Evolutionary conservation across 2,888 invertebrate genomes (phyloP).

Genomic region (Noctuana brunneofusca): DNA sequence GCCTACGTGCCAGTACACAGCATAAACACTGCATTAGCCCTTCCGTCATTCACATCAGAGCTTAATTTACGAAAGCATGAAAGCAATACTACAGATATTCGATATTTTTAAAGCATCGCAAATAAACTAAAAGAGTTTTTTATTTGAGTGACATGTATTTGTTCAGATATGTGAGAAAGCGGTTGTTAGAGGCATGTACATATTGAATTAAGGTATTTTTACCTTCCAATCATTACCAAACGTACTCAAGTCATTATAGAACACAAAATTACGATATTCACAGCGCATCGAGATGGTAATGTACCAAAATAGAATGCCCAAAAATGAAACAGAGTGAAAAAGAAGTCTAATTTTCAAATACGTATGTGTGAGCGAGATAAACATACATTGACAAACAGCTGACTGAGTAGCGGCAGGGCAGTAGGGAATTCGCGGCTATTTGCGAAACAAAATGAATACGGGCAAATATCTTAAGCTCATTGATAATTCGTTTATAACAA

Average conservation of each 20-base stretch:
- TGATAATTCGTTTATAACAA: neutral
- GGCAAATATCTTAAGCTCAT: neutral
- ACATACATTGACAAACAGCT: conserved; percentile 77
- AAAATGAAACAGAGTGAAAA: conserved; percentile 72
- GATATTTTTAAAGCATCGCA: conserved; percentile 31
- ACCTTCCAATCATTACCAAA: conserved; percentile 61
- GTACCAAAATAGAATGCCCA: conserved; percentile 82
- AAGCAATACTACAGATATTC: conserved; percentile 28
- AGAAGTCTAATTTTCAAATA: conserved; percentile 57
- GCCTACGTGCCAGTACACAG: neutral
- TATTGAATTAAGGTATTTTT: conserved; percentile 44
- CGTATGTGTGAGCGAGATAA: conserved; percentile 62
- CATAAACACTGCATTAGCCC: neutral
- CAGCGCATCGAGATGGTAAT: conserved; percentile 79
- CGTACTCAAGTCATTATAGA: conserved; percentile 59
- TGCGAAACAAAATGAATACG: conserved; percentile 12
- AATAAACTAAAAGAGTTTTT: conserved; percentile 19
- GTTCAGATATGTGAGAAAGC: conserved; percentile 14
- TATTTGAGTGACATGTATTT: conserved; percentile 9
- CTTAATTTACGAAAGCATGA: conserved; percentile 16
- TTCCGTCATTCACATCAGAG: neutral
- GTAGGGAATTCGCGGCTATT: conserved; percentile 35
- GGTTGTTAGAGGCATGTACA: conserved; percentile 24
- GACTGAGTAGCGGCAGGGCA: conserved; percentile 48
- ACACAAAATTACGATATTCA: conserved; percentile 72